Conservation (phyloP, 2,113 vertebrate genomes). For the Pelecanus crispus region DNA sequence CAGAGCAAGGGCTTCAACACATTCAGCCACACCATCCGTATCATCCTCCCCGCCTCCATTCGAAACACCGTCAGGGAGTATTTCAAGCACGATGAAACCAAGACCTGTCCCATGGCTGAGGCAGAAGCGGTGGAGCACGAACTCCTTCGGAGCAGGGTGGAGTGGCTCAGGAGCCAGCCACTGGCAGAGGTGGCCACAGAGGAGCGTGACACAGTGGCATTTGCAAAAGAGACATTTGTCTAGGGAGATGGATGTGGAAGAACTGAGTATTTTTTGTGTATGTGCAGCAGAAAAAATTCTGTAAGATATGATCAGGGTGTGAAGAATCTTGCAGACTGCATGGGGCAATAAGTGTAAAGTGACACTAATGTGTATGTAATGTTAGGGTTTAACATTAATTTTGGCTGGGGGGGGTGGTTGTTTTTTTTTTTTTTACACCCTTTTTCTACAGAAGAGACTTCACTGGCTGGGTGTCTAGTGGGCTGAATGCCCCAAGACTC, state of each 20-base stretch:
- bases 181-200: background rate
- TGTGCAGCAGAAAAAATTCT: background rate
- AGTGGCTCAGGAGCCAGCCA: conserved; percentile 34
- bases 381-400: background rate
- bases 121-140: conserved; percentile 44
- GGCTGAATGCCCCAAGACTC: background rate
- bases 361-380: background rate
- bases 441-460: background rate
- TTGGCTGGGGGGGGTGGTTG: background rate
- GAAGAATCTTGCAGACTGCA: conserved; percentile 10
- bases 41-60: conserved; percentile 69
- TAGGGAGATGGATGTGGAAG: background rate
- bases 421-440: background rate
- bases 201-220: background rate
- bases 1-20: background rate
- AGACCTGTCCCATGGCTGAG: background rate
- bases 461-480: background rate
- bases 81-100: conserved; percentile 48
- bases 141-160: conserved; percentile 46
- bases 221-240: conserved; percentile 66
- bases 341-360: background rate
- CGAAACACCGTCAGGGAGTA: conserved; percentile 69
- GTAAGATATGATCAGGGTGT: background rate
- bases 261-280: background rate
- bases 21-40: conserved; percentile 68